Conservation (phyloP, 1,140 invertebrate genomes). For the Drosophila tani region DNA sequence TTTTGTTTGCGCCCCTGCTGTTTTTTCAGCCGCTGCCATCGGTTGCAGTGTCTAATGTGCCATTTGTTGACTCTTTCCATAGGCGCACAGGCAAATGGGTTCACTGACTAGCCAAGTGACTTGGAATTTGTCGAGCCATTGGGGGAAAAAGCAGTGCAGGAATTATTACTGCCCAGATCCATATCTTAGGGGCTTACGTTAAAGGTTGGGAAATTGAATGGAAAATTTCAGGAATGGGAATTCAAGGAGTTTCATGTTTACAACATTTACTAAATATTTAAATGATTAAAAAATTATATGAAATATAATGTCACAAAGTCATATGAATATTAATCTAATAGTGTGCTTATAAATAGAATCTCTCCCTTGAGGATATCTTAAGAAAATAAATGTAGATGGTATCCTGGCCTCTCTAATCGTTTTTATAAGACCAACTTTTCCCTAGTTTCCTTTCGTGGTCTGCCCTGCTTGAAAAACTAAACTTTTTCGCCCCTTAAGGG, state of each 20-base stretch:
- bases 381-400: constrained; percentile 11
- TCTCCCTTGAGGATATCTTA: neutral
- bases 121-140: constrained; percentile 40
- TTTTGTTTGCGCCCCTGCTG: constrained; percentile 27
- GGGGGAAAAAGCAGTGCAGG: neutral
- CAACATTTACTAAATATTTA: neutral
- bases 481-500: constrained; percentile 19
- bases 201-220: neutral
- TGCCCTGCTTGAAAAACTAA: constrained; percentile 34
- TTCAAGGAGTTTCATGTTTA: no score
- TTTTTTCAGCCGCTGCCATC: constrained; percentile 35
- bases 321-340: neutral
- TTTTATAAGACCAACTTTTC: constrained; percentile 17
- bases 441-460: constrained; percentile 6
- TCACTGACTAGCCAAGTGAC: constrained; percentile 63
- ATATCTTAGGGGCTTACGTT: constrained; percentile 15
- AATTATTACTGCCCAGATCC: constrained; percentile 34
- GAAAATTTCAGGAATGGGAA: neutral
- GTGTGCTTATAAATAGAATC: neutral
- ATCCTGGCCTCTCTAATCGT: constrained; percentile 29
- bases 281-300: neutral
- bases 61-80: constrained; percentile 73
- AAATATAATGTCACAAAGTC: neutral
- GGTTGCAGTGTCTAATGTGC: constrained; percentile 50
- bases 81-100: constrained; percentile 58